A percentile compares a stretch with the other conserved stretches of the same genome.
Evolutionary conservation across 2,113 vertebrate species (phyloP).

Genomic region (Condylura cristata): DNA sequence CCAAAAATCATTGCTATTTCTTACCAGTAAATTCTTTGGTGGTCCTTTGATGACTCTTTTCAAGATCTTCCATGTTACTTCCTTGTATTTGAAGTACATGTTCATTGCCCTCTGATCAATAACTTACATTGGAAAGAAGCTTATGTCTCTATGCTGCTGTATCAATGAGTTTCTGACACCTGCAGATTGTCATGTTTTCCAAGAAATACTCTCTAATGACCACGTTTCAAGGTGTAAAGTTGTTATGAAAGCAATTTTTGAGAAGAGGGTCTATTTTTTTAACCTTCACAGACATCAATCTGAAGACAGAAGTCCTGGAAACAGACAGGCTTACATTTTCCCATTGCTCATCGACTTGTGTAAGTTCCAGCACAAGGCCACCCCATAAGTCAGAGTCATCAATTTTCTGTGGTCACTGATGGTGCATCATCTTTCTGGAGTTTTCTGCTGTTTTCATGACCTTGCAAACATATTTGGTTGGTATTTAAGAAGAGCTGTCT

Average conservation of each 20-base stretch:
- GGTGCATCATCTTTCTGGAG: not conserved
- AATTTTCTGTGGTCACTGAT: not conserved
- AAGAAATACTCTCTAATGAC: not conserved
- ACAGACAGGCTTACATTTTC: not conserved
- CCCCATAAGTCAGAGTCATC: not conserved
- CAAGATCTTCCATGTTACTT: rapidly evolving
- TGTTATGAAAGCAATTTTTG: not conserved
- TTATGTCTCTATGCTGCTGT: not conserved
- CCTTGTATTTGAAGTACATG: not conserved
- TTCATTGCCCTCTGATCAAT: not conserved
- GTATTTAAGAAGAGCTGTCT: not conserved
- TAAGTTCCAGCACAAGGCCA: not conserved
- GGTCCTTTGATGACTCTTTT: rapidly evolving
- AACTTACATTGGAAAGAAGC: not conserved
- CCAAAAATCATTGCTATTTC: not conserved
- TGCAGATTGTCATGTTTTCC: not conserved
- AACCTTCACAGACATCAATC: not conserved
- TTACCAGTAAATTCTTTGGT: not conserved
- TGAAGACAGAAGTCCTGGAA: slow-evolving; percentile 15
- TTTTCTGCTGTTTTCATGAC: slow-evolving; percentile 2
- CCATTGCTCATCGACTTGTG: not conserved
- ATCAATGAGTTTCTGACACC: not conserved
- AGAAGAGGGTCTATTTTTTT: not conserved
- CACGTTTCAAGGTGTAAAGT: not conserved
- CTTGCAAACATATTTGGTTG: not conserved